Percentiles rank a stretch among this genome's conserved stretches.
Conservation (phyloP, 2,888 invertebrate genomes). For the Leptothorax acervorum region DNA sequence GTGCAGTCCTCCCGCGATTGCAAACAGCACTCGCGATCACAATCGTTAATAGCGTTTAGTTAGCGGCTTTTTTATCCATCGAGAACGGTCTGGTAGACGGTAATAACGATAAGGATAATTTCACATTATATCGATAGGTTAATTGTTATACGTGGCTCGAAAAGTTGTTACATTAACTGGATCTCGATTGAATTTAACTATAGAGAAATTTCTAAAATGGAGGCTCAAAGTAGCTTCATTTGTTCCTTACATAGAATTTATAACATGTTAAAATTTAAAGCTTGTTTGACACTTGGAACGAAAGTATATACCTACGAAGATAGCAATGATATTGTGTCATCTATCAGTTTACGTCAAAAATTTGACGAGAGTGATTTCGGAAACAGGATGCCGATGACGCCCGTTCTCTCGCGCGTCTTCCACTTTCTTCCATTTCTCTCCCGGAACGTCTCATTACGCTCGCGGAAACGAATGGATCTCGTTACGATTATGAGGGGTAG, state of each 20-base stretch:
- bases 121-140: background rate
- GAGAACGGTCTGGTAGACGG: background rate
- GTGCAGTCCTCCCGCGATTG: constrained; percentile 23
- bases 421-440: constrained; percentile 68
- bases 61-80: constrained; percentile 25
- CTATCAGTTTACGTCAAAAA: background rate
- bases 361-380: background rate
- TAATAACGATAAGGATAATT: background rate
- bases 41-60: constrained; percentile 38
- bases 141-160: background rate
- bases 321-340: background rate
- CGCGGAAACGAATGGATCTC: constrained; percentile 74
- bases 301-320: background rate
- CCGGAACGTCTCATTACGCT: constrained; percentile 72
- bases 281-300: background rate
- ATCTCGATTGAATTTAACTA: background rate
- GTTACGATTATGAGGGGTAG: constrained; percentile 70
- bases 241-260: background rate
- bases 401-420: constrained; percentile 44
- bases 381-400: constrained; percentile 5
- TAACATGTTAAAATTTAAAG: background rate
- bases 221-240: background rate
- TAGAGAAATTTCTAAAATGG: background rate
- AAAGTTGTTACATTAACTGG: background rate
- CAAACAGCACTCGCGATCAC: constrained; percentile 33